Evolutionary conservation across 2,888 invertebrate genomes (phyloP), one percentile per base, ranked within the genome.

Genomic region (Cryptus viduatorius): DNA sequence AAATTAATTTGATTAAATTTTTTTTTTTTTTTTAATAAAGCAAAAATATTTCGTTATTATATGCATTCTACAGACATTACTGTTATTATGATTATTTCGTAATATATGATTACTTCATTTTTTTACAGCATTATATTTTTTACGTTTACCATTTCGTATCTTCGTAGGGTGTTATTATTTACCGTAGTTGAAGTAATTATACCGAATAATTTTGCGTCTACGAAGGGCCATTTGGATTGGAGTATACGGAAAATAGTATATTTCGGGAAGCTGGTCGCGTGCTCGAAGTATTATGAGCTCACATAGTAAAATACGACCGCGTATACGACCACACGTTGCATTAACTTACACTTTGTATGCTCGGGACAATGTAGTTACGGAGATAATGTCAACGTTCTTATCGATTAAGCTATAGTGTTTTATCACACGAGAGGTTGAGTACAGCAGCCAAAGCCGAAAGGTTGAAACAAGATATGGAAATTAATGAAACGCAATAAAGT

Each of bases 311-410:
- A 53, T 53, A 53, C 53, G 53, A 50, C 16, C 16, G 8, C 50
- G 16, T 50, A 19, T 10, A 53, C 53, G 53, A 10, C 24, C 56
- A 24, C 24, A 8, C 56, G 10, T 10, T 56, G 3, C 56, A 56
- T 56, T 56, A 56, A 56, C 56, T 56, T 56, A 19, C 12, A 24
- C 56, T 56, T 53, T 56, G 56, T 56, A 24, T 56, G 24, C 12
- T 1, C 24, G 10, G 56, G 10, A 12, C 24, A 24, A 56, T 53
- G 53, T 24, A 24, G 56, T 24, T 24, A 56, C 10, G 19, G 24
- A 56, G 56, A 24, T 56, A 24, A 56, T 19, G 24, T 4, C 24
- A 56, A 56, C 56, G 24, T 1, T 10, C 19, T 56, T 56, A 56
- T 8, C 5, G 56, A 10, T 56, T 56, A 56, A 53, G 8, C 1